phyloP scores from a whole-genome alignment of 30 jellyfish, hydroid and myxozoan species.

The Sanderia malayensis region DNA sequence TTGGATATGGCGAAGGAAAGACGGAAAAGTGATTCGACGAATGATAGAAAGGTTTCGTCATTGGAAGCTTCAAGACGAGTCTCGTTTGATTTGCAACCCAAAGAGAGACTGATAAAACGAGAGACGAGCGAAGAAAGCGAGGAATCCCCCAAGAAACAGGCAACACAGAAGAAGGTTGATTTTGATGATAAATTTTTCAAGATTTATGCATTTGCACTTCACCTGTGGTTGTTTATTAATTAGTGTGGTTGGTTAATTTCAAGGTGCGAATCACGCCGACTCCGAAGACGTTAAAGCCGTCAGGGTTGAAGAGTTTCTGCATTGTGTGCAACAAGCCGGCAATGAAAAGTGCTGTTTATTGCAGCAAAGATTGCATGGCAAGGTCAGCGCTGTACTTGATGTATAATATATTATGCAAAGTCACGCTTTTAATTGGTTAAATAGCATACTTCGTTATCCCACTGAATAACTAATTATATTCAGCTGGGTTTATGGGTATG shows the following conservation, averaged over 20 bases:
- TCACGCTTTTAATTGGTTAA: neutral
- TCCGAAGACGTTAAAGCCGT: constrained; percentile 45
- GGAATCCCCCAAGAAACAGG: neutral
- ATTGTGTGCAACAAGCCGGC: constrained; percentile 68
- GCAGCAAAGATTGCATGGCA: constrained; percentile 85
- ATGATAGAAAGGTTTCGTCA: constrained; percentile 18
- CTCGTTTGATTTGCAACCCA: constrained; percentile 18
- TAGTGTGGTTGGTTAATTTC: too few relatives aligned
- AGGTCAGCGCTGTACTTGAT: constrained; percentile 45
- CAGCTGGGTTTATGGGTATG: constrained; percentile 26
- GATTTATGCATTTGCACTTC: too few relatives aligned
- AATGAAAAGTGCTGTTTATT: constrained; percentile 84
- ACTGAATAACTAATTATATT: neutral
- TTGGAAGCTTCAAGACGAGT: constrained; percentile 19
- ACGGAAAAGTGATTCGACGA: constrained; percentile 51
- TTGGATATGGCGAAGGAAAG: constrained; percentile 12
- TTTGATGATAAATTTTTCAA: too few relatives aligned
- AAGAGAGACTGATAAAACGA: constrained; percentile 27
- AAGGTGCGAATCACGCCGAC: constrained; percentile 82
- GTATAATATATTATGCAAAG: neutral
- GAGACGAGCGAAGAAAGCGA: constrained; percentile 6
- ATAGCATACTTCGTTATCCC: constrained; percentile 46
- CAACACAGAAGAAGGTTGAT: too few relatives aligned
- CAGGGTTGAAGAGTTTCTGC: constrained; percentile 48
- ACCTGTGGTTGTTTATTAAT: too few relatives aligned